Evolutionary conservation across 2,888 invertebrate genomes (phyloP), one percentile per base, ranked within the genome.

Genomic region (Oxyteleia sp.): DNA sequence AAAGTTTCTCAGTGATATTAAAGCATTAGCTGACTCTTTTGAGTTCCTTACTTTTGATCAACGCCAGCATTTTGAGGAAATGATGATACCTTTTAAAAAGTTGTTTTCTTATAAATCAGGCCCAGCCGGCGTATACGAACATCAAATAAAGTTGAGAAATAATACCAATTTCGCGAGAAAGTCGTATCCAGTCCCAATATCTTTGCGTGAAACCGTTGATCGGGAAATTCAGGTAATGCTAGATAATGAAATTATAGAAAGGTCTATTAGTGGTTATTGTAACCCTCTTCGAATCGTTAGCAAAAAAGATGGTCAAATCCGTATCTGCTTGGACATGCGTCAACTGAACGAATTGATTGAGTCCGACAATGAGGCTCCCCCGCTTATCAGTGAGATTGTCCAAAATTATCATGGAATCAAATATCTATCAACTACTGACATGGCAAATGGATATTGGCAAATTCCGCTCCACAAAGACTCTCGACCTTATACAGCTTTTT

Each of bases 241-340:
- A 11, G 57, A 84, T 4, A 49, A 76, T 26, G 89, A 88, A 0
- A 69, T 82, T 8, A 82, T 74, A 1, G 78, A 82, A 49, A 15
- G 88, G n/a, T n/a, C n/a, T n/a, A n/a, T n/a, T n/a, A n/a, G n/a
- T n/a, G n/a, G n/a, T n/a, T n/a, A n/a, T n/a, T n/a, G n/a, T n/a
- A n/a, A n/a, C n/a, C n/a, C n/a, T n/a, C n/a, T n/a, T n/a, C n/a
- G n/a, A n/a, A n/a, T 88, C 8, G 87, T 88, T 0, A 55, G 81
- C 15, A 91, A 91, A 49, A 88, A 89, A 23, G 89, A 91, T 68
- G 88, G 89, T 0, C 68, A 82, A 3, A 75, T 90, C 1, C 61
- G 90, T 10, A 69, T 91, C 16, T 88, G 90, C 71, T 61, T 90
- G 20, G 90, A 91, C 72, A 90, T 90, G 0, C 51, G 90, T 8